Evolutionary conservation across 2,888 invertebrate species (phyloP), one percentile per base, ranked within the genome.

Genomic region (Agrochola lychnidis): DNA sequence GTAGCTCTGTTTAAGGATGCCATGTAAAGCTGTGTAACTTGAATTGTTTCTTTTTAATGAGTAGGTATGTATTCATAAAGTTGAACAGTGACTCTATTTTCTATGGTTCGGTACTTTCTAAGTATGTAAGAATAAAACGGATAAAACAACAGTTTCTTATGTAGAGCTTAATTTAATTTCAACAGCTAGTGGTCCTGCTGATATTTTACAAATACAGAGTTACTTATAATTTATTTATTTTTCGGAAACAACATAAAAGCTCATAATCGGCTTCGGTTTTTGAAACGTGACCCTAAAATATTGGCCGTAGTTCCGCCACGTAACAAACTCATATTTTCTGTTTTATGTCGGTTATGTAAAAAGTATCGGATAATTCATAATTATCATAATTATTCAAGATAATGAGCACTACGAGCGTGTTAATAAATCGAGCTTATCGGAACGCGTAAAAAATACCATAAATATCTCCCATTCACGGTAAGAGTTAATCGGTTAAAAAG

Each of bases 381-480:
- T 78, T 73, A 83, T 36, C 69, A 76, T 82, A 79, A 76, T 83
- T 81, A 68, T 77, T 75, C 64, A 76, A 62, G 64, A 78, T 76
- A 70, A 71, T 76, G 36, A 74, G 42, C 64, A 71, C 59, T 72
- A 70, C 71, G 64, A 79, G 74, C 80, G 75, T 76, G 51, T 36
- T 72, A 84, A 77, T 82, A 84, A 79, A 78, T 73, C 53, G 51
- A 62, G 76, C 68, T 57, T 68, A 76, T 57, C 73, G 56, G 16
- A 70, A 45, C 69, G 73, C 61, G 42, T 73, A 72, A 71, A 68
- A 83, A 74, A 66, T 70, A 73, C 76, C 72, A 79, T 83, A 78
- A 74, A 76, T 82, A 85, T 85, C 78, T 83, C 62, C 70, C 81
- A 76, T 82, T 83, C 76, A 87, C 89, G 83, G 87, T 87, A 86